Base-by-base conservation (phyloP, 2,113 vertebrate genomes). In the Acanthochromis polyacanthus region DNA sequence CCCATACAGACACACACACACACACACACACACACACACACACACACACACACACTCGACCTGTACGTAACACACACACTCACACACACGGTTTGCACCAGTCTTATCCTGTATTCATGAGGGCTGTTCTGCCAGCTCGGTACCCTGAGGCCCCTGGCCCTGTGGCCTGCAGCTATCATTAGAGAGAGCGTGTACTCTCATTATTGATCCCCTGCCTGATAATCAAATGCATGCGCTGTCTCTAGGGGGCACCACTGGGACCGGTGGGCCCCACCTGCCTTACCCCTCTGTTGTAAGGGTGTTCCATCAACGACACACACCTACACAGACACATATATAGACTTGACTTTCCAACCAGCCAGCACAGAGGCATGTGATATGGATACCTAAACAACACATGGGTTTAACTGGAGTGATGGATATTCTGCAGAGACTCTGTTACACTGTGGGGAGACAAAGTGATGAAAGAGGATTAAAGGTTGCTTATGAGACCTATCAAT, bases 151-250 rank as follows among this genome's bases (percentile, higher is more conserved):
- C 93, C 75, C 72, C 83, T 88, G 87, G 92, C 91, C 93, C 89
- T 59, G 83, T 93, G 94, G 93, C 95, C 95, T 94, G 93, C 91
- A 95, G 94, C 93, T 92, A 95, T 95, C 93, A 95, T 95, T 95
- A 95, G 89, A 92, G 83, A 89, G 91, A 81, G 90, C 83, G 92
- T 93, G 91, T 91, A 89, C 86, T 92, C 91, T 93, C 93, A 93
- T 93, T 95, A 95, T 94, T 94, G 94, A 95, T 95, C 92, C 90
- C 84, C 60, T 76, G 84, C 57, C 90, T 90, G 90, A 82, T 94
- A 92, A 93, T 93, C 88, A 76, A 82, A 90, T 93, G 89, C 88
- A 90, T 86, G 84, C 71, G 71, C 48, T 7, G 64, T 91, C 91
- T 86, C 93, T 76, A 70, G 75, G 88, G 91, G 89, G 80, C 83